Percentiles rank a stretch among this genome's conserved stretches.
These are phyloP conservation scores for Heliconius sara DNA, from an alignment of 2,888 invertebrate species.

Conservation along the genomic window DNA sequence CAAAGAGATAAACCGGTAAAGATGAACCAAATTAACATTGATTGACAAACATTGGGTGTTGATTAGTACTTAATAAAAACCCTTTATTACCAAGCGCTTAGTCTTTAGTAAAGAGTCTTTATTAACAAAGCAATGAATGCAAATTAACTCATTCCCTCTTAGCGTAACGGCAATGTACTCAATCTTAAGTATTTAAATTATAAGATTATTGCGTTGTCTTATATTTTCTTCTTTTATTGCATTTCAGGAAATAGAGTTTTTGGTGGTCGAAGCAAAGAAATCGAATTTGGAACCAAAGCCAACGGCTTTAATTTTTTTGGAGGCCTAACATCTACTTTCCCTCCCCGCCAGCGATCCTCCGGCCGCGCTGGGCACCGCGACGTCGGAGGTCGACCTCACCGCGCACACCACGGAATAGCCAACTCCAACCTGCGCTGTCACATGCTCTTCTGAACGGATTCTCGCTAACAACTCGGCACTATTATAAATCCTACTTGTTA, in stretches of 20 bases:
- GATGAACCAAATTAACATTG: slow-evolving; percentile 4
- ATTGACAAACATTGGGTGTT: not conserved
- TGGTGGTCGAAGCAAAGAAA: slow-evolving; percentile 96
- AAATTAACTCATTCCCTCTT: no score
- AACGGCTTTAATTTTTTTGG: slow-evolving; percentile 94
- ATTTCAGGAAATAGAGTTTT: slow-evolving; percentile 93
- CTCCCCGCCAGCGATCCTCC: slow-evolving; percentile 92
- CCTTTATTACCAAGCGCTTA: no score
- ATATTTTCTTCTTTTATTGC: not conserved
- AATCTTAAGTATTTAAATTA: no score
- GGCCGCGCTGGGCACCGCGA: slow-evolving; percentile 87
- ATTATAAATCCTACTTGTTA: slow-evolving; percentile 4
- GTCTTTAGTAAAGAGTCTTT: not conserved
- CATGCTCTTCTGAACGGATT: slow-evolving; percentile 79
- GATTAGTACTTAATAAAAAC: no score
- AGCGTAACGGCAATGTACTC: no score
- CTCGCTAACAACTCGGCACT: slow-evolving; percentile 28
- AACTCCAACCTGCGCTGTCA: slow-evolving; percentile 84
- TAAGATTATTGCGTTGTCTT: not conserved
- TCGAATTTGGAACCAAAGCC: slow-evolving; percentile 96
- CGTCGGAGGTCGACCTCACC: slow-evolving; percentile 85
- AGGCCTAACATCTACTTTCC: slow-evolving; percentile 96
- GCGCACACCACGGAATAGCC: slow-evolving; percentile 84
- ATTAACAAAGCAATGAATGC: no score
- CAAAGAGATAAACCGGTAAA: slow-evolving; percentile 88